Evolutionary conservation across 2,888 invertebrate genomes (phyloP).

Genomic region (Drosophila anceps): DNA sequence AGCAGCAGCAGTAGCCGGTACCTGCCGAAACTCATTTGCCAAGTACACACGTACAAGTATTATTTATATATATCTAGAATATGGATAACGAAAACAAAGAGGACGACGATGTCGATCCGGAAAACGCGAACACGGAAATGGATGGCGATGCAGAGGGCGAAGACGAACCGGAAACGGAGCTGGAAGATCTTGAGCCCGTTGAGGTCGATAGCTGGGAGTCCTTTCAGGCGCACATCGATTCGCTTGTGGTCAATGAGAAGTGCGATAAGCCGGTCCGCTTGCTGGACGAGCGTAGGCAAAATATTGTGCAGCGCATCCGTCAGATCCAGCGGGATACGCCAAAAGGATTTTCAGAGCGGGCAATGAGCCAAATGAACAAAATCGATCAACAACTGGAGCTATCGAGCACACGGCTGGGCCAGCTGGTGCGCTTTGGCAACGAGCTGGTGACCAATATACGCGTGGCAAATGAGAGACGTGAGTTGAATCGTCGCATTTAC

Average conservation of each 20-base stretch:
- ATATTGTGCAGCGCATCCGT: conserved; percentile 52
- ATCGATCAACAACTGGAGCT: conserved; percentile 89
- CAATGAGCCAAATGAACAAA: conserved; percentile 86
- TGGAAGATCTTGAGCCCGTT: not conserved
- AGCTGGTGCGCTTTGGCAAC: conserved; percentile 89
- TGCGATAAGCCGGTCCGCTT: conserved; percentile 44
- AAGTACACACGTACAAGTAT: conserved; percentile 5
- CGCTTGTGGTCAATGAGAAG: conserved; percentile 48
- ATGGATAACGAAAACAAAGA: conserved; percentile 56
- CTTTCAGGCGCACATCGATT: conserved; percentile 59
- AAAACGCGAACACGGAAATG: conserved; percentile 12
- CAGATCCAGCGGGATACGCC: conserved; percentile 51
- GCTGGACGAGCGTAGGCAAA: conserved; percentile 56
- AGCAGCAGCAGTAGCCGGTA: conserved; percentile 3
- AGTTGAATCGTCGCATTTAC: conserved; percentile 86
- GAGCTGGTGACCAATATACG: conserved; percentile 92
- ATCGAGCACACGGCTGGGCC: conserved; percentile 88
- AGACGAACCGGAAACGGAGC: conserved; percentile 35
- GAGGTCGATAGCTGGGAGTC: conserved; percentile 59
- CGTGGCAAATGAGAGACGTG: conserved; percentile 91
- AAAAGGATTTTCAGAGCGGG: conserved; percentile 52
- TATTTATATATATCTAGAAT: conserved; percentile 1
- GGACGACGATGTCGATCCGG: conserved; percentile 60
- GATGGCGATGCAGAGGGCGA: conserved; percentile 21
- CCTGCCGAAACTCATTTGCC: conserved; percentile 2